These are phyloP conservation scores for Conger conger DNA, from an alignment of 2,113 vertebrate genomes.

Conservation along the genomic window DNA sequence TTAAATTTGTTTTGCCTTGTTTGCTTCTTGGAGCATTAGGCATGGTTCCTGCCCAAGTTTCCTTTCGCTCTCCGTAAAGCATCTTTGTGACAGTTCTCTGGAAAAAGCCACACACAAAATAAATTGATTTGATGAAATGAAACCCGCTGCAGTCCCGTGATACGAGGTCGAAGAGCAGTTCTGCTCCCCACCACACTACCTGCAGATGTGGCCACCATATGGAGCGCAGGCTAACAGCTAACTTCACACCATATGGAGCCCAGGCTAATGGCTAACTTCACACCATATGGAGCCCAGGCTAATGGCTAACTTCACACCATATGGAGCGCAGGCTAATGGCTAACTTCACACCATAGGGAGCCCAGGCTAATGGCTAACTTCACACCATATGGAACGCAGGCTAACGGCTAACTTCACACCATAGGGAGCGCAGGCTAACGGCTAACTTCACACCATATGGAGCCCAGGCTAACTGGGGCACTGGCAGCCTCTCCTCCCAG, in stretches of 20 bases:
- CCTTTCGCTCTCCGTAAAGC: too few relatives aligned
- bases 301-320: background rate
- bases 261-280: background rate
- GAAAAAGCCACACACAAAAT: too few relatives aligned
- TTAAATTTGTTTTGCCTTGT: too few relatives aligned
- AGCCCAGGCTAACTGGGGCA: too few relatives aligned
- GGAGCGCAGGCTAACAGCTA: constrained; percentile 5
- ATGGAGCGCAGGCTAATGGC: constrained; percentile 3
- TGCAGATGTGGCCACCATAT: background rate
- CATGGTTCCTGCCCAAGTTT: too few relatives aligned
- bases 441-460: background rate
- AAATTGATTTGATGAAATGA: too few relatives aligned
- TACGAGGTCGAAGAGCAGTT: too few relatives aligned
- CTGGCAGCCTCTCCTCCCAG: constrained; percentile 34
- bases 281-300: background rate
- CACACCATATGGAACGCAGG: background rate
- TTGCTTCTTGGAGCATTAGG: too few relatives aligned
- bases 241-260: background rate
- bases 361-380: background rate
- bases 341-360: background rate
- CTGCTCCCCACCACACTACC: background rate
- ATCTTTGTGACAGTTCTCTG: too few relatives aligned
- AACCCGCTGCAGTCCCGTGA: too few relatives aligned
- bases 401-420: background rate
- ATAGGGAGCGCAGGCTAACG: constrained; percentile 4